Base-by-base conservation (phyloP, 2,113 vertebrate genomes). In the Pogonocichla stellata region DNA sequence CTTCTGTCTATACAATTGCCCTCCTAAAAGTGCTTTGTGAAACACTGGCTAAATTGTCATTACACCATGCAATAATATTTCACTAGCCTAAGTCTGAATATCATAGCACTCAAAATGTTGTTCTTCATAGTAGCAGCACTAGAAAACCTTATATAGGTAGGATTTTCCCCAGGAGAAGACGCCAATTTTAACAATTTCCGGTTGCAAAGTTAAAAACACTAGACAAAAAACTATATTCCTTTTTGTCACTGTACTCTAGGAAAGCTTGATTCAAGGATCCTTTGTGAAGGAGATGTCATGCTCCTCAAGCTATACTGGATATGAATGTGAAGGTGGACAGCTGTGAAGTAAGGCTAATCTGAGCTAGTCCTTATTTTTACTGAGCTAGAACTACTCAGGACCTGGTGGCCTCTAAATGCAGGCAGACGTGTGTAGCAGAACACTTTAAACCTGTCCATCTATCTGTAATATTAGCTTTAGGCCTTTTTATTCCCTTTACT, bases 231-330 rank as follows among this genome's bases (percentile, higher is more conserved):
- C 19, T 51, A 2, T 12, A 5, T 75, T 86, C 3, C 7, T 77
- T 64, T 45, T 62, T 4, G 18, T 42, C 6, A 4, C 22, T 72
- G 7, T 34, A 31, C 14, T 62, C 13, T 34, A 34, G 23, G 47
- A 14, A 19, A 58, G 3, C 3, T 58, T 0, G 0, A 2, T 86
- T 67, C 23, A 42, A 42, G 26, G 15, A 45, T 8, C 6, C 6
- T 70, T 67, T 75, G 22, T 71, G 42, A 23, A 73, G 31, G n/a
- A 60, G 11, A 4, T 57, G 26, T 38, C 18, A 20, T 8, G 15
- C 12, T 81, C 14, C 10, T 77, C 17, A 31, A 24, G 12, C 5
- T 51, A 0, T 36, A 6, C 19, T 61, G 18, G 12, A 54, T 33
- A 12, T 43, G 9, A 6, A 3, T 38, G 29, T 38, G 34, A 65